A percentile compares a stretch with the other conserved stretches of the same genome.
Conservation (phyloP, 2,797 vertebrate genomes). For the Spinus olivaceus region DNA sequence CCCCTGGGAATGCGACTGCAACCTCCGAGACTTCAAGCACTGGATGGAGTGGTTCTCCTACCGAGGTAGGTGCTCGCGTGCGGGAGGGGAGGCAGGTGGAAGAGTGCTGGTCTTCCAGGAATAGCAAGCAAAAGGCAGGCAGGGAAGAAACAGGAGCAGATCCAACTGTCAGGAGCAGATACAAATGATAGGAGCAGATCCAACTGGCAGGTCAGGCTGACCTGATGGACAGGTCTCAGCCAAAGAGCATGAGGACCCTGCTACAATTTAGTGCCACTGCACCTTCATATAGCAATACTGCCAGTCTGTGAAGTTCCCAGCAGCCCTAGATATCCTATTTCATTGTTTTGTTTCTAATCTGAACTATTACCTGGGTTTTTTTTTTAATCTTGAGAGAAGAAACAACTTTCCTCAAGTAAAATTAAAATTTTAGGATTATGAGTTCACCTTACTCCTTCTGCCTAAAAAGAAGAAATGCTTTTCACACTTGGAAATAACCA, state of each 20-base stretch:
- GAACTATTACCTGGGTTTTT: not conserved
- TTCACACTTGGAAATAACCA: not conserved
- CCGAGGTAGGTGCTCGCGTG: slow-evolving; percentile 78
- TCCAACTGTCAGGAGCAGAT: not conserved
- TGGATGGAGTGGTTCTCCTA: slow-evolving; percentile 99
- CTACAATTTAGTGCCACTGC: not conserved
- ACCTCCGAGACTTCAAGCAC: slow-evolving; percentile 95
- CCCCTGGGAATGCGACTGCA: slow-evolving; percentile 98
- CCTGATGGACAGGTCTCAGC: not conserved
- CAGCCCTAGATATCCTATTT: not conserved
- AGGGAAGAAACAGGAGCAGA: not conserved
- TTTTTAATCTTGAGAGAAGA: not conserved
- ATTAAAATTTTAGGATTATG: not conserved
- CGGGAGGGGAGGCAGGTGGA: accelerated
- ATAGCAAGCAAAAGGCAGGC: not conserved
- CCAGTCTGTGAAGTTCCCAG: not conserved
- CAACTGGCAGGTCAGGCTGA: not conserved
- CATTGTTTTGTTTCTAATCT: not conserved
- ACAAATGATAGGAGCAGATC: not conserved
- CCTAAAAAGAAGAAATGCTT: not conserved
- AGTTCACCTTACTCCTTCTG: not conserved
- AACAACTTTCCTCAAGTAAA: not conserved
- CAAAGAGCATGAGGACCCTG: not conserved
- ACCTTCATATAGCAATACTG: not conserved
- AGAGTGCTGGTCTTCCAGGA: not conserved